phyloP scores from a whole-genome alignment of 2,797 vertebrate genomes.

The Lutjanus campechanus region DNA sequence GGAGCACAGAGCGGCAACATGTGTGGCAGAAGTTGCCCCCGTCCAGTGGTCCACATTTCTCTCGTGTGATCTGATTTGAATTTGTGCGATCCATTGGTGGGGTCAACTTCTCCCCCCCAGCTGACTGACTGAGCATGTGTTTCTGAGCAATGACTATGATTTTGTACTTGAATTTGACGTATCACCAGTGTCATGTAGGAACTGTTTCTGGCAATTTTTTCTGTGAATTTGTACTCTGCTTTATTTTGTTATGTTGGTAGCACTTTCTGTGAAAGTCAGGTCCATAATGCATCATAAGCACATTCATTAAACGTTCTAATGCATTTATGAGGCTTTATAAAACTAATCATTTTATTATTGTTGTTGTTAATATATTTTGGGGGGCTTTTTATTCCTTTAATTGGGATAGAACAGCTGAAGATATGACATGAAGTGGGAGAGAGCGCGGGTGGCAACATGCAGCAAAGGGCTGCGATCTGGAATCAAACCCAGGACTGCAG shows the following conservation, averaged over 20 bases:
- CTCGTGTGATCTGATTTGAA: neutral
- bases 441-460: too few relatives aligned
- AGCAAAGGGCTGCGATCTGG: too few relatives aligned
- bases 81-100: constrained; percentile 13
- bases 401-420: too few relatives aligned
- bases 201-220: neutral
- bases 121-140: constrained; percentile 65
- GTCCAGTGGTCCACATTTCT: constrained; percentile 33
- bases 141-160: constrained; percentile 20
- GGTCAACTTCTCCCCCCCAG: constrained; percentile 69
- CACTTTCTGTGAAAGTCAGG: too few relatives aligned
- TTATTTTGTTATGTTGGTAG: neutral
- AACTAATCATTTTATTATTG: too few relatives aligned
- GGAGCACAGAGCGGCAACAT: constrained; percentile 14
- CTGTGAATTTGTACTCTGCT: neutral
- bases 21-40: constrained; percentile 64
- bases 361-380: too few relatives aligned
- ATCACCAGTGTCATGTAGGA: neutral
- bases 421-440: too few relatives aligned
- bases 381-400: too few relatives aligned
- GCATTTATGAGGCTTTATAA: too few relatives aligned
- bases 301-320: too few relatives aligned
- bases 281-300: too few relatives aligned
- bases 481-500: too few relatives aligned
- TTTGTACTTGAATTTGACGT: neutral